phyloP scores from a whole-genome alignment of 2,888 invertebrate genomes.

The Pterobdella sp. region DNA sequence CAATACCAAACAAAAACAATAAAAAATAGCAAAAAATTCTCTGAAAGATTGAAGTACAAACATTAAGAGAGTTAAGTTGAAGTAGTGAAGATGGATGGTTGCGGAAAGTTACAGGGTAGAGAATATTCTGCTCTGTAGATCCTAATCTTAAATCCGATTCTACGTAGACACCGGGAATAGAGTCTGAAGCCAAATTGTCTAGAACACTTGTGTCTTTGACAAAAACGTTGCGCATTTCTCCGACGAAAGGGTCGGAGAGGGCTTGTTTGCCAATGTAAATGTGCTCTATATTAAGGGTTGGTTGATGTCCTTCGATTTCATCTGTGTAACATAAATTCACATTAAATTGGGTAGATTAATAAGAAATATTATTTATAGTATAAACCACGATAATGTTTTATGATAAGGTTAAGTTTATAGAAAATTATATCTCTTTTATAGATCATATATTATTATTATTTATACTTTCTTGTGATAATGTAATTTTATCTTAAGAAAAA shows the following conservation, averaged over 20 bases:
- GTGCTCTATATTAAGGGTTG: constrained; percentile 35
- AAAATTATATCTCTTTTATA: too few species aligned
- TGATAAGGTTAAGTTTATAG: too few species aligned
- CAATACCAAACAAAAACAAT: not conserved
- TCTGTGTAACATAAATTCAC: constrained; percentile 18
- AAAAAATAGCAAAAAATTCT: not conserved
- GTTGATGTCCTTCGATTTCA: constrained; percentile 34
- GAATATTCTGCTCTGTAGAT: constrained; percentile 7
- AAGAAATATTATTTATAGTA: too few species aligned
- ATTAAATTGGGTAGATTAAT: constrained; percentile 21
- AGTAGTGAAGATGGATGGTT: constrained; percentile 18
- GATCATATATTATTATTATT: too few species aligned
- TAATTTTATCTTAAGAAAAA: too few species aligned
- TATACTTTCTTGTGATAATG: too few species aligned
- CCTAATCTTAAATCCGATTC: not conserved
- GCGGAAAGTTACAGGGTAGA: constrained; percentile 33
- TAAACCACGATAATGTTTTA: too few species aligned
- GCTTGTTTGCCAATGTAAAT: constrained; percentile 29
- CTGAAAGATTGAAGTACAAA: not conserved
- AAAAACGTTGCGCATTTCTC: constrained; percentile 38
- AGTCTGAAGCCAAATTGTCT: constrained; percentile 13
- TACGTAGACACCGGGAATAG: constrained; percentile 11
- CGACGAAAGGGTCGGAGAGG: constrained; percentile 33
- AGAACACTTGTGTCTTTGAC: constrained; percentile 34
- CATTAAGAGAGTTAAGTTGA: not conserved